These are phyloP conservation scores for Rhagonycha fulva DNA, from an alignment of 2,888 invertebrate species.

Conservation along the genomic window DNA sequence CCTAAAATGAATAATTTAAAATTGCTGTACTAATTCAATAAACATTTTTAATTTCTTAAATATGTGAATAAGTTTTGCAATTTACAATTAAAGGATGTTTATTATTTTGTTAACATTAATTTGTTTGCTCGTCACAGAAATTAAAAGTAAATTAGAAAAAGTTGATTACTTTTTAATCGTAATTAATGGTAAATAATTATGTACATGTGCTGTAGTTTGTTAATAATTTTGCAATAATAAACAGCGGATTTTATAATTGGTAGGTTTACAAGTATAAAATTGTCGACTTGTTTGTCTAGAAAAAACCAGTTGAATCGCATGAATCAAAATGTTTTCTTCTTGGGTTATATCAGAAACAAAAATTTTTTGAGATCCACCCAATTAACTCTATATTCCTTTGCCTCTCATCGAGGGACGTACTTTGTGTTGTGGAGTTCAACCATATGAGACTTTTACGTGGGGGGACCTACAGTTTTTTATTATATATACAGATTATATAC, in stretches of 20 bases:
- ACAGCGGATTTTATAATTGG: not conserved
- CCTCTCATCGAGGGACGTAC: no score
- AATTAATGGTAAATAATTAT: no score
- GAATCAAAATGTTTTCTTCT: no score
- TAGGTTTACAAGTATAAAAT: not conserved
- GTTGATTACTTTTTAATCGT: not conserved
- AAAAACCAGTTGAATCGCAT: no score
- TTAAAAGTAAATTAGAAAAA: not conserved
- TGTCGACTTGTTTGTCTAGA: not conserved
- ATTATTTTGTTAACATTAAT: not conserved
- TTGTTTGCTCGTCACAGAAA: not conserved
- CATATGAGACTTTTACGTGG: no score
- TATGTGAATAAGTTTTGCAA: not conserved
- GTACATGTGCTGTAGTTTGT: not conserved
- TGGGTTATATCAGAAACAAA: no score
- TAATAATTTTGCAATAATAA: not conserved
- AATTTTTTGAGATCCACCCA: no score
- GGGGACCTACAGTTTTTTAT: no score
- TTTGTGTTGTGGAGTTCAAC: no score
- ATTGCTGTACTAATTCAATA: not conserved
- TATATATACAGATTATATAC: no score
- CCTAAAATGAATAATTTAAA: slow-evolving; percentile 3
- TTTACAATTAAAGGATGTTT: not conserved
- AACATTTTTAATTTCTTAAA: slow-evolving; percentile 3
- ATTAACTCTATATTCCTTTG: no score